Base-by-base conservation (phyloP, 2,113 vertebrate species). In the Tenebrosternarchus preto region DNA sequence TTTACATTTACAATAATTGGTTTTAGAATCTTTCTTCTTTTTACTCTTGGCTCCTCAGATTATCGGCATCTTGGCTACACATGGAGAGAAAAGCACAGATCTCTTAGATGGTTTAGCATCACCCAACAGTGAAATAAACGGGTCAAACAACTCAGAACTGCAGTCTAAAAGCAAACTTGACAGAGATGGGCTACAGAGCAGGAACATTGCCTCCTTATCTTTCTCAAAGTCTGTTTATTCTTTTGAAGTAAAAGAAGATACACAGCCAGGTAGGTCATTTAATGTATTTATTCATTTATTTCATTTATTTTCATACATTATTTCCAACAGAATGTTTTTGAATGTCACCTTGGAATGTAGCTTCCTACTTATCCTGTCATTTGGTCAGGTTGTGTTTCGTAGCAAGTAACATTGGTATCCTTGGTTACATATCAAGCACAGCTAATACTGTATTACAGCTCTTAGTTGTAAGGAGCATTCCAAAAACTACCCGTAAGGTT, bases 181-280 rank as follows among this genome's bases (percentile, higher is more conserved):
- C 56, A 22, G 66, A 72, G 81, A 27, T 27, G 43, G 80, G 68
- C 36, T 60, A 78, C 72, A 80, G 50, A 86, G 73, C 85, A 92
- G 88, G 89, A 85, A 85, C 81, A 82, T 25, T 79, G 78, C 78
- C 80, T 87, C 84, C 82, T 82, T 87, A 83, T 86, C 84, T 79
- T 91, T 89, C 82, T 86, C 87, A 71, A 90, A 78, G 83, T 83
- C 82, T 57, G 86, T 91, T 55, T 90, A 91, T 87, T 91, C 91
- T 33, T 94, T 94, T 88, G 82, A 91, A 78, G 88, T 93, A 55
- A 89, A 78, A 77, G 93, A 93, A 88, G 91, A 94, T 88, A 91
- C 91, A 69, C 53, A 80, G 69, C 92, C 92, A 90, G 92, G 92
- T 92, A 64, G 80, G 77, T 43, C 27, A 29, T 6, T 64, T 64